phyloP scores from a whole-genome alignment of 2,797 vertebrate genomes.

The Anableps anableps region DNA sequence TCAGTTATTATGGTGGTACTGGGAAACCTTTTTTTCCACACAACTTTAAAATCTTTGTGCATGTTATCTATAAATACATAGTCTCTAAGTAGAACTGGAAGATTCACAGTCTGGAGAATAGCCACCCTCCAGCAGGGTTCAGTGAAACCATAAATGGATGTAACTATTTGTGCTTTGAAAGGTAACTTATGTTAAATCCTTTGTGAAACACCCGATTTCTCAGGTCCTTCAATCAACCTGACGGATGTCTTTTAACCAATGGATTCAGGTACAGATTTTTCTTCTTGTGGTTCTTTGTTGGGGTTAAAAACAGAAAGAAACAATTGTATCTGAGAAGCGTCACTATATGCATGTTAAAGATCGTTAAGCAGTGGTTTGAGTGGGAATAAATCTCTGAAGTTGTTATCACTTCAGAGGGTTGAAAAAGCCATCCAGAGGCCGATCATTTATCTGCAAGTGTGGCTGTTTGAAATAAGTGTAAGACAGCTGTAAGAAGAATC shows the following conservation, averaged over 20 bases:
- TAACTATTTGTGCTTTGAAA: too few species aligned
- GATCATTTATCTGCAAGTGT: not conserved
- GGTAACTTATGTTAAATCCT: not conserved
- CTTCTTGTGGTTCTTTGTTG: not conserved
- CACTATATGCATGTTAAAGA: too few species aligned
- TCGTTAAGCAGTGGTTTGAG: not conserved
- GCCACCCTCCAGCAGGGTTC: too few species aligned
- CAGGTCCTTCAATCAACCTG: not conserved
- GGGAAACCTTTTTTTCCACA: not conserved
- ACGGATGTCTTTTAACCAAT: not conserved
- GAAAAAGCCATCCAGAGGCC: not conserved
- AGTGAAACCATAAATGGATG: not conserved
- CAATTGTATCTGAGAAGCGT: not conserved
- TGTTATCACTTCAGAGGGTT: not conserved
- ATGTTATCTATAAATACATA: too few species aligned
- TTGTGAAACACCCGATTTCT: not conserved
- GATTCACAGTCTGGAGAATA: too few species aligned
- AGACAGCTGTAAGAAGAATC: constrained; percentile 18
- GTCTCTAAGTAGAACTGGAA: too few species aligned
- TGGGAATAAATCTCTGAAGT: not conserved
- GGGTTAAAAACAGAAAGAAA: not conserved
- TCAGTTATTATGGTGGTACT: not conserved
- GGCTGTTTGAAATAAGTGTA: constrained; percentile 16
- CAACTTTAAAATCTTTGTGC: too few species aligned
- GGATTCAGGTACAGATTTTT: not conserved